Evolutionary conservation across 1,140 invertebrate species (phyloP), one percentile per base, ranked within the genome.

Genomic region (Drosophila yakuba): DNA sequence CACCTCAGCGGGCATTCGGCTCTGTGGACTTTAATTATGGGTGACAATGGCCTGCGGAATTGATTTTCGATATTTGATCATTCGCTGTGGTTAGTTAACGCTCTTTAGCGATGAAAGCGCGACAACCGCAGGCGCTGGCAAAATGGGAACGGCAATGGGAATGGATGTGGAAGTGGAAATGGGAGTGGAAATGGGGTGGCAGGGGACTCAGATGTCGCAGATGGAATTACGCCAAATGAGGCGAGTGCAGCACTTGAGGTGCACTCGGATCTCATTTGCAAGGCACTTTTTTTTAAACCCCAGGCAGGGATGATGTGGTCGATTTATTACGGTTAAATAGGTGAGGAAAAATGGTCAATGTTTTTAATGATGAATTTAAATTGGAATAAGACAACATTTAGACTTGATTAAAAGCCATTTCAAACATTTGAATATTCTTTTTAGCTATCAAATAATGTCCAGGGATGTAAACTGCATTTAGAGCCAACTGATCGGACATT

Each of bases 1-100:
- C 80, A 88, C 80, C 84, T 80, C 84, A 83, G 67, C 84, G 74
- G 84, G 73, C 79, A 78, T 77, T 74, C 84, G 52, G 51, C 11
- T 48, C 52, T 79, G 79, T 66, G 74, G 77, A 80, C 80, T 89
- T 90, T 89, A 89, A 89, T 89, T 89, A 89, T 89, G 69, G 73
- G 57, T 68, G 84, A 88, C 84, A 88, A 88, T 88, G 84, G 84
- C 73, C 79, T 68, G 62, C 67, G 80, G 84, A 77, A 89, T 89
- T 90, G 84, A 89, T 89, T 89, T 84, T 90, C 84, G 84, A 89
- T 89, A 89, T 89, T 89, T 89, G 84, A 89, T 84, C 84, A 90
- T 89, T 89, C 80, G 85, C 74, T 89, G 84, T 74, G 84, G 84
- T 89, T 89, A 84, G 84, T 89, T 89, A 89, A 89, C 80, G 84